Evolutionary conservation across 2,113 vertebrate genomes (phyloP), one percentile per base, ranked within the genome.

Genomic region (human): DNA sequence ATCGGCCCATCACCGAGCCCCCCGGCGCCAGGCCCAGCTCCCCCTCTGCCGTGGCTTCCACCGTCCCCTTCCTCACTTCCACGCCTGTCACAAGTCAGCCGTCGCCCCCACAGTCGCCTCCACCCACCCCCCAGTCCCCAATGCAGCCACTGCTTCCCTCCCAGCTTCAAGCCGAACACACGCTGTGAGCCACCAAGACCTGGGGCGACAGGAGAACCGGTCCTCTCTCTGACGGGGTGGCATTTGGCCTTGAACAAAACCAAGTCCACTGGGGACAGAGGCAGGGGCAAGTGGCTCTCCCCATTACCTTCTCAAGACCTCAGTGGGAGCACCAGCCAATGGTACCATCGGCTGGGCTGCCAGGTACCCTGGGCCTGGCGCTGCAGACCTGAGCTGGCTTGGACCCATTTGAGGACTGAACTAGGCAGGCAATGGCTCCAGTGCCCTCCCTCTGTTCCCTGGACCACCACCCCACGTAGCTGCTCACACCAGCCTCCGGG

Each of bases 111-210:
- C 99, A 98, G 95, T 99, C 99, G 0, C 99, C 99, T 0, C 99
- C 99, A 0, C 98, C 98, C 0, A 99, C 99, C 0, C 99, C 99
- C 0, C 99, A 99, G 98, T 99, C 99, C 8, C 99, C 99, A 0
- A 92, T 99, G 95, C 99, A 99, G 64, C 97, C 98, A 2, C 98
- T 99, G 79, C 98, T 99, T 84, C 98, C 99, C 0, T 93, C 98
- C 10, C 99, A 99, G 98, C 99, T 99, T 9, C 99, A 99, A 0
- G 98, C 99, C 0, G 99, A 99, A 97, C 99, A 99, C 98, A 99
- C 98, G 96, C 99, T 99, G 99, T 99, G 99, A 99, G 98, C 96
- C 85, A 55, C 70, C 3, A 0, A 2, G n/a, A 4, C 23, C 72
- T 4, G 27, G 81, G 87, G 76, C 72, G 1, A 9, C 76, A 22